Percentiles rank a stretch among this genome's conserved stretches.
Evolutionary conservation across 2,888 invertebrate genomes (phyloP).

Genomic region (Drosophila infuscata): DNA sequence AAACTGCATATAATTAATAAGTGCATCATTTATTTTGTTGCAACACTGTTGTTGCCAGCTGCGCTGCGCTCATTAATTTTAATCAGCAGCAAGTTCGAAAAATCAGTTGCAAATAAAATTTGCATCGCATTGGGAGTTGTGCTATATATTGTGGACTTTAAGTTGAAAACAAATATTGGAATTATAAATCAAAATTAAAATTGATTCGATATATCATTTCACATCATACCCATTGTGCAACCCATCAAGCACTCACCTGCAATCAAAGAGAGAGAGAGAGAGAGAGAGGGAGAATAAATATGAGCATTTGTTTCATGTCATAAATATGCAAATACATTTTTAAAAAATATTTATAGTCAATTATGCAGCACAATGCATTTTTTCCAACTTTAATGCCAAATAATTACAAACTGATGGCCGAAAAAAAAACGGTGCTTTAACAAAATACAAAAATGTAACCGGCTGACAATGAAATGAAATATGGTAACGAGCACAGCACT

Average conservation of each 20-base stretch:
- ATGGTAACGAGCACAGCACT: conserved; percentile 37
- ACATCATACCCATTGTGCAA: conserved; percentile 20
- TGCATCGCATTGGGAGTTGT: conserved; percentile 13
- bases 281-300: conserved; percentile 13
- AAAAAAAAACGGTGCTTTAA: conserved; percentile 16
- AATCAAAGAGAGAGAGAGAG: conserved; percentile 33
- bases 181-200: conserved; percentile 35
- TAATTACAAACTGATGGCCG: conserved; percentile 30
- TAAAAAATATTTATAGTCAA: conserved; percentile 13
- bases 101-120: conserved; percentile 50
- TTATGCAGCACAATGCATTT: background rate
- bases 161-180: conserved; percentile 53
- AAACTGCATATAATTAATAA: conserved; percentile 43
- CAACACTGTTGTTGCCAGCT: conserved; percentile 11
- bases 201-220: conserved; percentile 1
- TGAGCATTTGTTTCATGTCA: conserved; percentile 30
- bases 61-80: conserved; percentile 15
- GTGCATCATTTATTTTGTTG: conserved; percentile 43
- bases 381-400: conserved; percentile 38
- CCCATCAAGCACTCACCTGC: conserved; percentile 67
- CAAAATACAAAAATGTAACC: conserved; percentile 15
- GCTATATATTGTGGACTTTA: conserved; percentile 29
- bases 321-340: conserved; percentile 10
- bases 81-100: background rate
- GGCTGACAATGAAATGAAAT: conserved; percentile 53